phyloP scores from a whole-genome alignment of 2,797 vertebrate genomes.

The Crenichthys baileyi region DNA sequence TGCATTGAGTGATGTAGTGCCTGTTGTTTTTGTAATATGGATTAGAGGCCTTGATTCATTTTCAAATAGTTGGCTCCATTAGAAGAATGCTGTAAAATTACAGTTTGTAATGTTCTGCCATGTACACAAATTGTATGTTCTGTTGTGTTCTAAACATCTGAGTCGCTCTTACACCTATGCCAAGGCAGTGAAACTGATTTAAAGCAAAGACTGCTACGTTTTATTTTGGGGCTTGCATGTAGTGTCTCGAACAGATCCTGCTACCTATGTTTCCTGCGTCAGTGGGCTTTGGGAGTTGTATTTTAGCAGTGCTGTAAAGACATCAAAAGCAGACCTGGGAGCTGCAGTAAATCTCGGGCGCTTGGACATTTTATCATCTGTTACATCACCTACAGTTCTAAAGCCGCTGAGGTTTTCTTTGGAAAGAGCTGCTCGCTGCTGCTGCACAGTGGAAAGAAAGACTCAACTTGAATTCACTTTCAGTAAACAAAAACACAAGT shows the following conservation, averaged over 20 bases:
- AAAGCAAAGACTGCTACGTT: slow-evolving; percentile 15
- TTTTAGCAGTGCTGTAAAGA: slow-evolving; percentile 68
- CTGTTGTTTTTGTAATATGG: slow-evolving; percentile 57
- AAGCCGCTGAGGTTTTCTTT: slow-evolving; percentile 76
- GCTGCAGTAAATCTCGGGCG: slow-evolving; percentile 72
- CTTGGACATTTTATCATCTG: slow-evolving; percentile 73
- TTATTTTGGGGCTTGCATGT: slow-evolving; percentile 36
- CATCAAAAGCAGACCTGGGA: slow-evolving; percentile 73
- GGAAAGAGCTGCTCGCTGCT: slow-evolving; percentile 54
- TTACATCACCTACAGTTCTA: slow-evolving; percentile 76
- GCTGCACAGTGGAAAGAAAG: slow-evolving; percentile 66
- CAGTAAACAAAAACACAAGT: slow-evolving; percentile 28
- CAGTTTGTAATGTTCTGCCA: slow-evolving; percentile 48
- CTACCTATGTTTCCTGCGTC: slow-evolving; percentile 60
- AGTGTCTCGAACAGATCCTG: slow-evolving; percentile 51
- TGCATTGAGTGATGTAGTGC: slow-evolving; percentile 64
- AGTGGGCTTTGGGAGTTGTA: slow-evolving; percentile 65
- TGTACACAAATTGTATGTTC: slow-evolving; percentile 55
- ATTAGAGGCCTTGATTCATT: slow-evolving; percentile 29
- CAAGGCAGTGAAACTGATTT: slow-evolving; percentile 54
- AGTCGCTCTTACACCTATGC: slow-evolving; percentile 25
- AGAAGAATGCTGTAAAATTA: slow-evolving; percentile 48
- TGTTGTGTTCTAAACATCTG: slow-evolving; percentile 36
- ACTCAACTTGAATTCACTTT: slow-evolving; percentile 33
- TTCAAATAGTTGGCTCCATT: slow-evolving; percentile 56